phyloP scores from a whole-genome alignment of 2,113 vertebrate species.

The Channa maculata region DNA sequence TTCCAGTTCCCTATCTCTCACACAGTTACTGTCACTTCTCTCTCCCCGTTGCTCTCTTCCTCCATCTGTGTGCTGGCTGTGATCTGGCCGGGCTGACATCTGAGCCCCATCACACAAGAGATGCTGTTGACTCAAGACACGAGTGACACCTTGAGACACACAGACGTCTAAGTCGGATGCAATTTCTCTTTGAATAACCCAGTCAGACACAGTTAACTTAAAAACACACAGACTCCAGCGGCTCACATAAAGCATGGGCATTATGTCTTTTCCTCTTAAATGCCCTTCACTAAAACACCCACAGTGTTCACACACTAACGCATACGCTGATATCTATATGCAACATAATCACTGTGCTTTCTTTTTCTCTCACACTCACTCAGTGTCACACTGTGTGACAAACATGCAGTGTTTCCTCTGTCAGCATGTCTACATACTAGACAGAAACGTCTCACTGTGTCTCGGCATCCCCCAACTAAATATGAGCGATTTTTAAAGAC shows the following conservation, averaged over 20 bases:
- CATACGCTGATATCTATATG: constrained; percentile 16
- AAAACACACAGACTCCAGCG: neutral
- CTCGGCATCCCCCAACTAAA: constrained; percentile 18
- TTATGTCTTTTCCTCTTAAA: neutral
- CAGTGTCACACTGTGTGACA: constrained; percentile 9
- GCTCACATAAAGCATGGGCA: no score
- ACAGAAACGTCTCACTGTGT: constrained; percentile 10
- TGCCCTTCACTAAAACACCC: neutral
- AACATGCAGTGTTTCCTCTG: constrained; percentile 38
- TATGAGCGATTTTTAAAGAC: constrained; percentile 4
- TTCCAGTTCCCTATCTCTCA: constrained; percentile 31
- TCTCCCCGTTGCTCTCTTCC: constrained; percentile 4
- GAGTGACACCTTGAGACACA: constrained; percentile 31
- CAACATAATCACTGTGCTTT: neutral
- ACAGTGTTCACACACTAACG: neutral
- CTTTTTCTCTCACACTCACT: neutral
- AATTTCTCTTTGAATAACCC: neutral
- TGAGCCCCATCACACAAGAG: constrained; percentile 26
- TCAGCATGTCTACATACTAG: constrained; percentile 51
- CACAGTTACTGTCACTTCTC: constrained; percentile 29
- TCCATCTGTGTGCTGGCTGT: constrained; percentile 31
- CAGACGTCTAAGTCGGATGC: constrained; percentile 34
- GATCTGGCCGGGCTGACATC: constrained; percentile 28
- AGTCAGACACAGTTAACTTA: constrained; percentile 1
- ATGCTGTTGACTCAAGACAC: constrained; percentile 38